Evolutionary conservation across 2,888 invertebrate species (phyloP), one percentile per base, ranked within the genome.

Genomic region (Drosophila melanosoma): DNA sequence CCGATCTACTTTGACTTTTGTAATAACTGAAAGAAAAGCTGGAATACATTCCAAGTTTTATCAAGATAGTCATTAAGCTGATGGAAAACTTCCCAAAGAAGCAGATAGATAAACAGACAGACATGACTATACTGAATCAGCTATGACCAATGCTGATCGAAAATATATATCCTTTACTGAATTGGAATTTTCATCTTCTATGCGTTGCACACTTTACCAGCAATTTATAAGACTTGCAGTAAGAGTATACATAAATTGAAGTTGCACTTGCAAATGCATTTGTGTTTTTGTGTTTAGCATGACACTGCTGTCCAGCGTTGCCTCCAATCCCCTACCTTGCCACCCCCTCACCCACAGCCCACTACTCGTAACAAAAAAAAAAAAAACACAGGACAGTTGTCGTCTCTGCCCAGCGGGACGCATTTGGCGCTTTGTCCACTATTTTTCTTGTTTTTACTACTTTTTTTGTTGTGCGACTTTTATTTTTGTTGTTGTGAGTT

Each of bases 351-450:
- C 49, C 40, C 42, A 3, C 20, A 20, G 2, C 15, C 15, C 15
- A 45, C 8, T 20, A 20, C 12, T 20, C 8, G 17, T 17, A 17
- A 17, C 3, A 17, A 6, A 0, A 35, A 12, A 12, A 12, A 35
- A 38, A 40, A 40, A 10, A 40, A 40, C n/a, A 11, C 15, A 15
- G 23, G 8, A 76, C 83, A 72, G 66, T 79, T 85, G 83, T 83
- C 56, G 60, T 82, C 88, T 57, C 59, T 66, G 64, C 74, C 89
- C 89, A 74, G 79, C 68, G 83, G 88, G 81, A 80, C 54, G 33
- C 67, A 33, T 70, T 70, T 69, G 81, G 56, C 67, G 65, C 54
- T 68, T 65, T 67, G 59, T 70, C 20, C 53, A 54, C 42, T 15
- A 38, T 38, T 26, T 54, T 40, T 57, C 64, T 42, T 57, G 38